Conservation (phyloP, 2,113 vertebrate species). For the Noturus placidus region DNA sequence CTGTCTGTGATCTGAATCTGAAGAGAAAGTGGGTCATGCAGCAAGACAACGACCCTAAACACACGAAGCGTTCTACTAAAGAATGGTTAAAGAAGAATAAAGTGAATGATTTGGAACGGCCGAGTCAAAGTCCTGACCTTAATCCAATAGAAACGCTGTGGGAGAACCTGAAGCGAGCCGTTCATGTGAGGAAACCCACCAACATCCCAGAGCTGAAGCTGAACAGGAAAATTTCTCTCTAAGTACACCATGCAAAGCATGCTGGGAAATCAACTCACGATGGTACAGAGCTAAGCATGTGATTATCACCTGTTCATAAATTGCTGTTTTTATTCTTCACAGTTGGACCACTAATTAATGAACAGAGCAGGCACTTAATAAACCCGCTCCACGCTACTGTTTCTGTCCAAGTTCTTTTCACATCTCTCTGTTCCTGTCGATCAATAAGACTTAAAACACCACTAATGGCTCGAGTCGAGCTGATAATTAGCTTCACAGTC, state of each 20-base stretch:
- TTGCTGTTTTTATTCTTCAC: not conserved
- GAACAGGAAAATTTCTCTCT: not conserved
- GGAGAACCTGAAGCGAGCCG: too few species aligned
- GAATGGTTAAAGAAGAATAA: too few species aligned
- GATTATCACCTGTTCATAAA: not conserved
- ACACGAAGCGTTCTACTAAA: too few species aligned
- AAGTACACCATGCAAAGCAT: not conserved
- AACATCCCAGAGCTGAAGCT: too few species aligned
- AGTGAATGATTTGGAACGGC: too few species aligned
- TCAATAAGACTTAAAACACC: slow-evolving; percentile 20
- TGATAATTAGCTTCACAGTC: slow-evolving; percentile 35
- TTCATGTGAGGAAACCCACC: too few species aligned
- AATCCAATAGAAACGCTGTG: too few species aligned
- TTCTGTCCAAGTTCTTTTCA: not conserved
- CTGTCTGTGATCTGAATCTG: too few species aligned
- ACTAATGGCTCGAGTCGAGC: slow-evolving; percentile 33
- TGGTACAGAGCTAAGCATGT: not conserved
- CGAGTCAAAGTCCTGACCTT: too few species aligned
- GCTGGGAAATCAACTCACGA: not conserved
- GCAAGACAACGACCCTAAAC: too few species aligned
- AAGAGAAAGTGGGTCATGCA: too few species aligned
- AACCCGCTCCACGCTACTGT: not conserved
- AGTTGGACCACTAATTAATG: not conserved
- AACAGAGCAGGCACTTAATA: not conserved
- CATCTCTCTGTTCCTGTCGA: not conserved